Evolutionary conservation across 2,797 vertebrate genomes (phyloP), one percentile per base, ranked within the genome.

Genomic region (Nannoperca obscura): DNA sequence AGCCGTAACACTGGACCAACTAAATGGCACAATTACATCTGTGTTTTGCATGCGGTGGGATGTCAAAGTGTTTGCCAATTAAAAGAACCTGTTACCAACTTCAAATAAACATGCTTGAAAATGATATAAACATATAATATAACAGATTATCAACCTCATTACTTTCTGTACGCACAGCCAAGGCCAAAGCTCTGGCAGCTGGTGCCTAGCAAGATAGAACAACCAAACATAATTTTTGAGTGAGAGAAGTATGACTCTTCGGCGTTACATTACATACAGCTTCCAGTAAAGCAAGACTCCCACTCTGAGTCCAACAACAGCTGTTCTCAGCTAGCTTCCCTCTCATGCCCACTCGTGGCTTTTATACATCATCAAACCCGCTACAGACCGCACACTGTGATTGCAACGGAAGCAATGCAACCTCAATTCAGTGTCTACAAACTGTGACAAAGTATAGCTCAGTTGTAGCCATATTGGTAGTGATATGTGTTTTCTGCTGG

Each of bases 201-300:
- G 17, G 5, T 42, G 50, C 9, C 24, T 1, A 36, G 24, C 4
- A 59, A 59, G 50, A 42, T 13, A 54, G 3, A 24, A 30, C 8
- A 34, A 64, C 17, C 27, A 52, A 67, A 49, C 12, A 40, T 11
- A 20, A 3, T 24, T 38, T 50, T 53, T 19, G 14, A 47, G 20
- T 73, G 38, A 27, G 1, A 17, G 15, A 24, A 22, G 36, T 40
- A 54, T 32, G 27, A 11, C 8, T 66, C 10, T 7, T 20, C n/a
- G 47, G 15, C 19, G 27, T 30, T 14, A 32, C 62, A 58, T 30
- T 11, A 24, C 53, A 60, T 24, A 32, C 36, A 64, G 65, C 61
- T 73, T 58, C 36, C 40, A 82, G 58, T 58, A 12, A 78, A 72
- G 14, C 46, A 55, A 69, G 67, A 65, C 76, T 71, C 42, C 19